Evolutionary conservation across 2,797 vertebrate species (phyloP).

Genomic region (Urophycis tenuis): DNA sequence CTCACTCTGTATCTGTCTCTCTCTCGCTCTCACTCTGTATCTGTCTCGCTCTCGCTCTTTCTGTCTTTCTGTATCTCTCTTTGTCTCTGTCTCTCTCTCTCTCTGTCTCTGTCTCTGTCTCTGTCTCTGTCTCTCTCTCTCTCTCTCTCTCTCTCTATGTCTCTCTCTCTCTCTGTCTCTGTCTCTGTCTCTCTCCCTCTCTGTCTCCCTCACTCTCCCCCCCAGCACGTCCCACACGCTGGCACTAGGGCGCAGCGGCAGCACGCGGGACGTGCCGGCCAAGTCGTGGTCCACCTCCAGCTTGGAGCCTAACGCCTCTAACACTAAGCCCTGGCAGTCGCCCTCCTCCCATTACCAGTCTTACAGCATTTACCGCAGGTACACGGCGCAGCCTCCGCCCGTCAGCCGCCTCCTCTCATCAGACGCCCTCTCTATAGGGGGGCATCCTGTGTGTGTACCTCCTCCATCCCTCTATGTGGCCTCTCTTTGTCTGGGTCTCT

Average conservation of each 20-base stretch:
- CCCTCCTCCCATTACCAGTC: conserved; percentile 75
- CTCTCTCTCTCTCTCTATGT: no score
- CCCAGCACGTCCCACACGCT: conserved; percentile 78
- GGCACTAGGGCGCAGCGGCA: conserved; percentile 78
- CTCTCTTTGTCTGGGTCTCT: not conserved
- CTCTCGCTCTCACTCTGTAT: no score
- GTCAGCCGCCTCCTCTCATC: conserved; percentile 22
- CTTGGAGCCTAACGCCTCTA: conserved; percentile 79
- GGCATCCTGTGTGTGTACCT: no score
- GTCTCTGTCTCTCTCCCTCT: conserved; percentile 51
- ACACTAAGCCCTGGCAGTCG: conserved; percentile 78
- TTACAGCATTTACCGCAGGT: conserved; percentile 82
- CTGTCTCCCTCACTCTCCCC: conserved; percentile 26
- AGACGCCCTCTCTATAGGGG: not conserved
- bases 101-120: no score
- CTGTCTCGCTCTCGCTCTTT: no score
- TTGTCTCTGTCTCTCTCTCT: no score
- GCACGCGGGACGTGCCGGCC: conserved; percentile 78
- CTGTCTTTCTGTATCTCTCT: no score
- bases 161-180: no score
- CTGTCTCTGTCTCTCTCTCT: no score
- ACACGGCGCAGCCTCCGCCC: no score
- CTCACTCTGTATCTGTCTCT: no score
- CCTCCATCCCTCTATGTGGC: not conserved
- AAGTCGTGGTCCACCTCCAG: conserved; percentile 81